Conservation (phyloP, 2,797 vertebrate species). For the Chelidonichthys spinosus region DNA sequence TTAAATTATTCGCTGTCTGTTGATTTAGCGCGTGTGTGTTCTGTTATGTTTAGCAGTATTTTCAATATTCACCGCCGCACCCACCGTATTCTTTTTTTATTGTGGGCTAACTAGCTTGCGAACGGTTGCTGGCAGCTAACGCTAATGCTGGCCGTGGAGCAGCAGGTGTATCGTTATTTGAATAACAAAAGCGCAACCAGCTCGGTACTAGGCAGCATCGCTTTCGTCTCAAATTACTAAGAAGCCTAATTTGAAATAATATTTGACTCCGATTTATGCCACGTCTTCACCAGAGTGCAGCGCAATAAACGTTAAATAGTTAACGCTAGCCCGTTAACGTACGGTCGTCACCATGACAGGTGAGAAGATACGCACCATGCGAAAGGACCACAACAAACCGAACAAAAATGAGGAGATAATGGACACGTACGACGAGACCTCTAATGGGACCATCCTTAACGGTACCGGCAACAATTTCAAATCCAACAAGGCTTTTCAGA, state of each 20-base stretch:
- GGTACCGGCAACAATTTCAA: conserved; percentile 78
- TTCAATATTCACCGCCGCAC: conserved; percentile 71
- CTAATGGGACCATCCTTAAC: conserved; percentile 81
- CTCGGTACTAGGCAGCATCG: background rate
- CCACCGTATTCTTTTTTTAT: conserved; percentile 65
- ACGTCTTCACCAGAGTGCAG: conserved; percentile 23
- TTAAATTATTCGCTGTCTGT: conserved; percentile 30
- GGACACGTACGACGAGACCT: conserved; percentile 86
- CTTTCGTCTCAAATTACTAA: background rate
- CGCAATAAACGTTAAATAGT: conserved; percentile 1
- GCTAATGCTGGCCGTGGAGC: conserved; percentile 4
- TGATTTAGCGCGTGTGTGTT: conserved; percentile 42
- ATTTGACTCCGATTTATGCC: background rate
- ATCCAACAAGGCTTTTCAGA: conserved; percentile 83
- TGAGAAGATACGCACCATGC: conserved; percentile 92
- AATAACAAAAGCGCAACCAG: background rate
- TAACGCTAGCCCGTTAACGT: conserved; percentile 5
- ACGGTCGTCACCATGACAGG: conserved; percentile 86
- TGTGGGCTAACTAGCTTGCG: conserved; percentile 59
- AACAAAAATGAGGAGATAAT: conserved; percentile 90
- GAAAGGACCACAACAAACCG: conserved; percentile 89
- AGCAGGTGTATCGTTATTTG: conserved; percentile 54
- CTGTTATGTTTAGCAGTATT: conserved; percentile 57
- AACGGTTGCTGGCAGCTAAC: conserved; percentile 35
- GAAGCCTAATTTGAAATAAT: background rate